Evolutionary conservation across 2,113 vertebrate genomes (phyloP), one percentile per base, ranked within the genome.

Genomic region (Engraulis encrasicolus): DNA sequence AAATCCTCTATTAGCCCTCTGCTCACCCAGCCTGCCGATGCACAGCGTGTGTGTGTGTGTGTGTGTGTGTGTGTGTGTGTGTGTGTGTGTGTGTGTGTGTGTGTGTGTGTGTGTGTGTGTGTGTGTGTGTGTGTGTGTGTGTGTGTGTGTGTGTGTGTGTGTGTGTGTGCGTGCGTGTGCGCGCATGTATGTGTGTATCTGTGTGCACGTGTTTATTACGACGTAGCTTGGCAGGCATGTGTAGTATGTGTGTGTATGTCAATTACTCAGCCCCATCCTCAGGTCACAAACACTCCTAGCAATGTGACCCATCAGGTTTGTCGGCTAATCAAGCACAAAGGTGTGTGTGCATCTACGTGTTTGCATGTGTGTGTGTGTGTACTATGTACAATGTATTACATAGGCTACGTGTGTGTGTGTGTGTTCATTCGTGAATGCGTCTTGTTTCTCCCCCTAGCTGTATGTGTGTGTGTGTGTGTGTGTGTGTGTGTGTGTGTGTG

Each of bases 101-200:
- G 54, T 61, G 54, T 61, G 54, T 61, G n/a, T 61, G 58, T 61
- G 58, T 61, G 58, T 61, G 58, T 61, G 58, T 61, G 58, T 61
- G n/a, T 61, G 58, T 61, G 58, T 61, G 58, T 61, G 58, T 61
- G 58, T 61, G 58, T 61, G 58, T 27, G 58, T 61, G 58, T 61
- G 58, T 27, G 58, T 61, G n/a, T n/a, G n/a, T n/a, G n/a, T n/a
- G n/a, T n/a, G n/a, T n/a, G n/a, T n/a, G 40, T 45, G 9, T 9
- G 61, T 71, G n/a, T 34, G 61, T 71, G 61, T 71, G 61, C 15
- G n/a, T 71, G 61, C 15, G 27, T 34, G n/a, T n/a, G n/a, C n/a
- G n/a, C n/a, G n/a, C n/a, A n/a, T n/a, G n/a, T n/a, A n/a, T n/a
- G n/a, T n/a, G n/a, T n/a, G n/a, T n/a, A n/a, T n/a, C n/a, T n/a